A percentile compares a stretch with the other conserved stretches of the same genome.
phyloP scores from a whole-genome alignment of 2,888 invertebrate genomes.

The Operophtera brumata region DNA sequence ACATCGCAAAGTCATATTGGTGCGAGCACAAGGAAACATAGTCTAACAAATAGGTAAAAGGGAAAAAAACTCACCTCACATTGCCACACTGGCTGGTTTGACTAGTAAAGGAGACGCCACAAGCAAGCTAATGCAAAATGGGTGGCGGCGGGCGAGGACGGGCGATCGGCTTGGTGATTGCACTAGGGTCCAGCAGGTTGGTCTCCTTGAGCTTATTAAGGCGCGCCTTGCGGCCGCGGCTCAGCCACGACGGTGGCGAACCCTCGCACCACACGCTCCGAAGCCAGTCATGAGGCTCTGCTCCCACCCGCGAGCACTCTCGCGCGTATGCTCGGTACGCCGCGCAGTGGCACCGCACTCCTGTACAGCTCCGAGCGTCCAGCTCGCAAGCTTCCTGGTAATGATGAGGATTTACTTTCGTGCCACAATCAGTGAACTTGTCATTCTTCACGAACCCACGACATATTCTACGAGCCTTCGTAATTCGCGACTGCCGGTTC shows the following conservation, averaged over 20 bases:
- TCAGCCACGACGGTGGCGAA: constrained; percentile 62
- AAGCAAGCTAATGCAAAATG: constrained; percentile 58
- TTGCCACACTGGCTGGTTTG: constrained; percentile 70
- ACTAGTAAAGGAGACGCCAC: constrained; percentile 68
- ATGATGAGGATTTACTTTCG: constrained; percentile 88
- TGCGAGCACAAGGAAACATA: too few relatives aligned
- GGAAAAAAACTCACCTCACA: constrained; percentile 54
- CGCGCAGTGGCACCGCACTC: constrained; percentile 91
- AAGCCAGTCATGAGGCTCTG: constrained; percentile 86
- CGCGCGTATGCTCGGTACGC: constrained; percentile 94
- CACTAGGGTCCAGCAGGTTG: constrained; percentile 50
- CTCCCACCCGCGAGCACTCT: constrained; percentile 90
- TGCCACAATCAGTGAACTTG: constrained; percentile 88
- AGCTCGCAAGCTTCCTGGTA: constrained; percentile 92
- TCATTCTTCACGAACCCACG: constrained; percentile 73
- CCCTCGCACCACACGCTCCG: constrained; percentile 84
- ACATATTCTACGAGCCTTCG: constrained; percentile 74
- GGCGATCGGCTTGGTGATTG: constrained; percentile 58
- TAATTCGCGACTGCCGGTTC: constrained; percentile 72
- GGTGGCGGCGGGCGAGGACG: constrained; percentile 72
- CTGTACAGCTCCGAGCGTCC: constrained; percentile 94
- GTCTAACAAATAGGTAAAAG: background rate
- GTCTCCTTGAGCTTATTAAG: constrained; percentile 34
- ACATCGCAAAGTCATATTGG: too few relatives aligned
- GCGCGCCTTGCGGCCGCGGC: constrained; percentile 49